A percentile compares a stretch with the other conserved stretches of the same genome.
Conservation (phyloP, 1,140 invertebrate genomes). For the Dolichoris vasculosae region DNA sequence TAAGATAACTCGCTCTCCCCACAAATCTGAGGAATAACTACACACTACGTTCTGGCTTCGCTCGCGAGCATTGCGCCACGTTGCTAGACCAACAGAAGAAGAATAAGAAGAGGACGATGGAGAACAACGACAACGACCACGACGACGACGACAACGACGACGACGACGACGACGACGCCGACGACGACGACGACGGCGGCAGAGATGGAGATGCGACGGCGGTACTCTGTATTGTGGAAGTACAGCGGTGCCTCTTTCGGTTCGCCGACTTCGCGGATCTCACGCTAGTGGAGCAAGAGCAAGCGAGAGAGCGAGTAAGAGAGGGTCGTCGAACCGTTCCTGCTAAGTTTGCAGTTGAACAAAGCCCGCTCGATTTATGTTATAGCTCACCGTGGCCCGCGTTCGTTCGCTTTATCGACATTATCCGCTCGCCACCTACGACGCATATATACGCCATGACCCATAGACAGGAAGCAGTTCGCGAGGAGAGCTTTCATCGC, state of each 20-base stretch:
- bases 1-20: conserved; percentile 7
- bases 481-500: conserved; percentile 29
- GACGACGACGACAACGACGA: not conserved
- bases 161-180: conserved; percentile 10
- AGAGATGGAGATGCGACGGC: not conserved
- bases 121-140: not conserved
- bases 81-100: not conserved
- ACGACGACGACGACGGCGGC: not conserved
- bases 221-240: conserved; percentile 27
- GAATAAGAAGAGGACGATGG: conserved; percentile 4
- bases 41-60: not conserved
- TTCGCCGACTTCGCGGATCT: conserved; percentile 31
- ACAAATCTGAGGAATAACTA: conserved; percentile 38
- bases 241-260: conserved; percentile 3
- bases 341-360: conserved; percentile 42
- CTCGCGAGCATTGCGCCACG: not conserved
- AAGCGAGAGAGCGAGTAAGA: not conserved
- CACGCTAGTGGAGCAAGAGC: not conserved
- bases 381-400: conserved; percentile 19
- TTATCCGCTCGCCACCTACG: conserved; percentile 47
- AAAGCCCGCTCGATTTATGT: conserved; percentile 51
- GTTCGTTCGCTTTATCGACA: conserved; percentile 42
- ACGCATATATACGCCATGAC: not conserved
- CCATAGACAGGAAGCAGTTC: conserved; percentile 37
- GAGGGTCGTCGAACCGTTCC: conserved; percentile 48